A percentile compares a stretch with the other conserved stretches of the same genome.
These are phyloP conservation scores for Campaea margaritaria DNA, from an alignment of 2,888 invertebrate genomes.

Conservation along the genomic window DNA sequence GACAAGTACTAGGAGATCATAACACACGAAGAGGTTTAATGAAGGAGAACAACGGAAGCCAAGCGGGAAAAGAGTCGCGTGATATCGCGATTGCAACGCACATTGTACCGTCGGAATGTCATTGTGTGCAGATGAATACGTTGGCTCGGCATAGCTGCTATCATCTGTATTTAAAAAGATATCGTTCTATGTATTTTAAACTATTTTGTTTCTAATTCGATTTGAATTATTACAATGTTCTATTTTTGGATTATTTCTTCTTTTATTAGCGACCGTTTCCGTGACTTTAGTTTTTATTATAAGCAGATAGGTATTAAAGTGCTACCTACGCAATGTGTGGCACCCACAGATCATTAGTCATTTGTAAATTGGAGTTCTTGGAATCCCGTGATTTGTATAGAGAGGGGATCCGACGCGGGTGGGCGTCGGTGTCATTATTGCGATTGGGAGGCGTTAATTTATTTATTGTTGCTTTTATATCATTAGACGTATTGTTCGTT, in stretches of 20 bases:
- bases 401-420: slow-evolving; percentile 71
- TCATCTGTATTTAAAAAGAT: slow-evolving; percentile 12
- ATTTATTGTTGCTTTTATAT: slow-evolving; percentile 58
- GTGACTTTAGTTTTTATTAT: no score
- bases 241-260: neutral
- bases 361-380: slow-evolving; percentile 55
- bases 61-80: slow-evolving; percentile 55
- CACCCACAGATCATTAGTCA: slow-evolving; percentile 37
- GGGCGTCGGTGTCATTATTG: slow-evolving; percentile 65
- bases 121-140: slow-evolving; percentile 38
- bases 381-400: slow-evolving; percentile 65
- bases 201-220: no score
- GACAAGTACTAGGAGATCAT: slow-evolving; percentile 79
- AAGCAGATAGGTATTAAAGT: slow-evolving; percentile 7
- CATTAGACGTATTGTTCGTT: slow-evolving; percentile 39
- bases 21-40: slow-evolving; percentile 58
- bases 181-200: slow-evolving; percentile 11
- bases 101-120: slow-evolving; percentile 39
- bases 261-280: no score
- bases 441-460: slow-evolving; percentile 80
- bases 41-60: slow-evolving; percentile 57
- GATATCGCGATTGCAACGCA: slow-evolving; percentile 41
- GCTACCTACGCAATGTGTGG: slow-evolving; percentile 22
- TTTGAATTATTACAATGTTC: no score
- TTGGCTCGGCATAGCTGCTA: slow-evolving; percentile 16